Evolutionary conservation across 2,888 invertebrate genomes (phyloP), one percentile per base, ranked within the genome.

Genomic region (Campoletis raptor): DNA sequence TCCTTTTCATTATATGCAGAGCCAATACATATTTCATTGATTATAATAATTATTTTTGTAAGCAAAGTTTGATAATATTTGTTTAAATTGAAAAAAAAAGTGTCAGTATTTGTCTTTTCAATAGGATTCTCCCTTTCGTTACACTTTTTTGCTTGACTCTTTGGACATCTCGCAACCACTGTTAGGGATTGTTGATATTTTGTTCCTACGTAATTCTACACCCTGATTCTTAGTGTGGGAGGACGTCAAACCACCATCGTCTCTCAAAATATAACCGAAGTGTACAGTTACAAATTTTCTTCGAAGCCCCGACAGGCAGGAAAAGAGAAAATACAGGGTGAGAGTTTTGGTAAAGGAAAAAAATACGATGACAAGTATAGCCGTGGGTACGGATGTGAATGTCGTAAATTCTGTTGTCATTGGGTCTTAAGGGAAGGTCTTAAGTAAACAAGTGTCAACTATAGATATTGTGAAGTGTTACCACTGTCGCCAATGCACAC

Each of bases 241-340:
- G 77, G 83, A 76, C 78, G 45, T 81, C 64, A 45, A 64, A 74
- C 81, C 74, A 79, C 74, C 70, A 70, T 66, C 72, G 76, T 24
- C 72, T 84, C 85, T 83, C 81, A 87, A 88, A 88, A 88, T 82
- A 88, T 88, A 81, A 82, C 81, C 76, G 45, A 45, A 80, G 87
- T 87, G 76, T 89, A 87, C 88, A 30, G 87, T 89, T 89, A 89
- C 88, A 87, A 88, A 88, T 85, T 88, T 89, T 74, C 79, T 86
- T 83, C 74, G 81, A 64, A 83, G 30, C 64, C 81, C 30, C 36
- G 52, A 45, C 18, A 48, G 40, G 36, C 77, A 81, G 64, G 67
- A 52, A 74, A 48, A 73, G 57, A 85, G 66, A 66, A 81, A 76
- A 61, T 45, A 30, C 57, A 83, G 86, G 81, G 85, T 83, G 77